Evolutionary conservation across 2,888 invertebrate genomes (phyloP).

Genomic region (Pogonocherus hispidulus): DNA sequence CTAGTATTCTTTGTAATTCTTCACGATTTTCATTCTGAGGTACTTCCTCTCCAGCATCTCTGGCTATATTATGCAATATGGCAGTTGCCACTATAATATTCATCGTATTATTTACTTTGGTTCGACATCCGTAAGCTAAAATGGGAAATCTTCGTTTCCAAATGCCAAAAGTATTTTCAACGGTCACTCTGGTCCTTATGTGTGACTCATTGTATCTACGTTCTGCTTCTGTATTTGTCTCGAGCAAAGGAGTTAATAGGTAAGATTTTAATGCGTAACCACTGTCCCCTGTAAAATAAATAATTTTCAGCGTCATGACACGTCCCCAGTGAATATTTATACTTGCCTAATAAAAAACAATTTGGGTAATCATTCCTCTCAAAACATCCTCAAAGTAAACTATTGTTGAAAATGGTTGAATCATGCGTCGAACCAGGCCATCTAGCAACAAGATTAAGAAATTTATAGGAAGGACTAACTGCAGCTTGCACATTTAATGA

Average conservation of each 20-base stretch:
- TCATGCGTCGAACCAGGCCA: background rate
- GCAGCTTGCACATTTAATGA: background rate
- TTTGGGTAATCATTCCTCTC: background rate
- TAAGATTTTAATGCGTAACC: background rate
- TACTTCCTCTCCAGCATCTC: background rate
- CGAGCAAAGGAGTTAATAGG: background rate
- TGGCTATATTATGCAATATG: too few species aligned
- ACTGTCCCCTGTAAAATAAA: background rate
- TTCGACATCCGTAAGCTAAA: background rate
- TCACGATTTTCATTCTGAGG: background rate
- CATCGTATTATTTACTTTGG: background rate
- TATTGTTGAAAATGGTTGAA: background rate
- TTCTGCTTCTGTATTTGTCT: background rate
- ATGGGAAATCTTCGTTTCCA: background rate
- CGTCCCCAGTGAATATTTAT: background rate
- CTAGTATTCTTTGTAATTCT: background rate
- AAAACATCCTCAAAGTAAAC: background rate
- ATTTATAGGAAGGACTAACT: background rate
- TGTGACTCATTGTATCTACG: background rate
- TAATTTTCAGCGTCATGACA: background rate
- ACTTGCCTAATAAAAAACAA: background rate
- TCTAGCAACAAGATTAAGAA: background rate
- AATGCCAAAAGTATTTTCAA: background rate
- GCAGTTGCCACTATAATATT: background rate
- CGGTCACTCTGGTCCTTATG: background rate